These are phyloP conservation scores for Prunella strophiata DNA, from an alignment of 2,797 vertebrate genomes.

Conservation along the genomic window DNA sequence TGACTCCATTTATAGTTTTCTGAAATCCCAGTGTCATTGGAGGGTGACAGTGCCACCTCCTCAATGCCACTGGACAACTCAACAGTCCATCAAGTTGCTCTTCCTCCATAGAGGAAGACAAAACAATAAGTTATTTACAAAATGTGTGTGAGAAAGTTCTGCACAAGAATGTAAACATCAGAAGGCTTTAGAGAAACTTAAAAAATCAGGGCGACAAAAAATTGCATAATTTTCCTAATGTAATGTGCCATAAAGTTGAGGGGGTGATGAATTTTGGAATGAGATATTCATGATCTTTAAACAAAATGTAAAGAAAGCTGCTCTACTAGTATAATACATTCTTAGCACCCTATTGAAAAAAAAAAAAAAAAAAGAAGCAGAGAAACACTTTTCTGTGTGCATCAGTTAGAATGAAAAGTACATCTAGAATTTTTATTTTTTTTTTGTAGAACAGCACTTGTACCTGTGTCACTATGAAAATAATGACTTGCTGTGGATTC, in stretches of 20 bases:
- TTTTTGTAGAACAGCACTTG: not conserved
- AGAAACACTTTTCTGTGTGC: not conserved
- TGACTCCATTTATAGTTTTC: no score
- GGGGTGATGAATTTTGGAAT: not conserved
- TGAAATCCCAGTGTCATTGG: no score
- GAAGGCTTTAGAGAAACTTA: no score
- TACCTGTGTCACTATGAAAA: not conserved
- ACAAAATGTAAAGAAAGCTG: not conserved
- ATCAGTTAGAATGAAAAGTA: not conserved
- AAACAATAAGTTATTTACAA: no score
- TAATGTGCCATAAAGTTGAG: not conserved
- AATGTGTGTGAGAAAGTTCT: no score
- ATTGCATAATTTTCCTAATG: not conserved
- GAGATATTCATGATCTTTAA: not conserved
- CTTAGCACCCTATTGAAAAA: accelerated
- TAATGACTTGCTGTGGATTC: not conserved
- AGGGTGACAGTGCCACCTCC: no score
- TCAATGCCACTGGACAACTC: no score
- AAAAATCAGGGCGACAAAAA: not conserved
- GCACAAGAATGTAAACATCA: no score
- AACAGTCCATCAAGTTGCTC: no score
- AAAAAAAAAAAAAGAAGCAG: not conserved
- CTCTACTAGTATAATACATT: not conserved
- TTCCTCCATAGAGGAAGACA: no score
- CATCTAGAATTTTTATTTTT: not conserved